phyloP scores from a whole-genome alignment of 2,797 vertebrate genomes.

The Antrozous pallidus region DNA sequence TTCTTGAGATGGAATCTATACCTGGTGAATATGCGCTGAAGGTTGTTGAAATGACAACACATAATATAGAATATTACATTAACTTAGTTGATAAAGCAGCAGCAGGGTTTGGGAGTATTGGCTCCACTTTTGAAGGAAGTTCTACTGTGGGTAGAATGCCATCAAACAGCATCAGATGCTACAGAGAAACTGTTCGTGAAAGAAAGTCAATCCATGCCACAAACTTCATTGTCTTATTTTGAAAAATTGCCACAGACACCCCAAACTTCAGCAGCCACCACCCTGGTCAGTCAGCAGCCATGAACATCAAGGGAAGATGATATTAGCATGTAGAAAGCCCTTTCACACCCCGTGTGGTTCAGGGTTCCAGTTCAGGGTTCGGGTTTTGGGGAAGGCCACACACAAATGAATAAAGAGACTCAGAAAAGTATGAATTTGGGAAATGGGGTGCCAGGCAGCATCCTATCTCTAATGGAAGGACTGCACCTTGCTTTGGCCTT shows the following conservation, averaged over 20 bases:
- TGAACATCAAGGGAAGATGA: neutral
- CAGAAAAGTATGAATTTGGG: too few relatives aligned
- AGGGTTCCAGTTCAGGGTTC: too few relatives aligned
- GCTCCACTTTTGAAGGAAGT: neutral
- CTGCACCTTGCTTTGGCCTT: too few relatives aligned
- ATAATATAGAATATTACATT: neutral
- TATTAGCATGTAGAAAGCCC: too few relatives aligned
- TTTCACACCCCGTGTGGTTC: too few relatives aligned
- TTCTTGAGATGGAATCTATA: neutral
- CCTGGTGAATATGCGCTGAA: neutral
- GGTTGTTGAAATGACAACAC: neutral
- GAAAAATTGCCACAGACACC: neutral
- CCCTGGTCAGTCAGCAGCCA: neutral
- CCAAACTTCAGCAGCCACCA: neutral
- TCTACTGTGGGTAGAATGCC: neutral
- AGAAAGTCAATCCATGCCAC: neutral
- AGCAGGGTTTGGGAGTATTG: neutral
- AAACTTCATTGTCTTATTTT: neutral
- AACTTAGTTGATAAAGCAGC: neutral
- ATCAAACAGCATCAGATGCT: neutral
- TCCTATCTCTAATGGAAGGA: too few relatives aligned
- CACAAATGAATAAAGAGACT: too few relatives aligned
- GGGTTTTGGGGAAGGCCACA: too few relatives aligned
- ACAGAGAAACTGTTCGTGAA: neutral
- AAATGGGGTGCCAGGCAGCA: too few relatives aligned